A percentile compares a stretch with the other conserved stretches of the same genome.
phyloP scores from a whole-genome alignment of 2,797 vertebrate genomes.

The Gobio occitaniae region DNA sequence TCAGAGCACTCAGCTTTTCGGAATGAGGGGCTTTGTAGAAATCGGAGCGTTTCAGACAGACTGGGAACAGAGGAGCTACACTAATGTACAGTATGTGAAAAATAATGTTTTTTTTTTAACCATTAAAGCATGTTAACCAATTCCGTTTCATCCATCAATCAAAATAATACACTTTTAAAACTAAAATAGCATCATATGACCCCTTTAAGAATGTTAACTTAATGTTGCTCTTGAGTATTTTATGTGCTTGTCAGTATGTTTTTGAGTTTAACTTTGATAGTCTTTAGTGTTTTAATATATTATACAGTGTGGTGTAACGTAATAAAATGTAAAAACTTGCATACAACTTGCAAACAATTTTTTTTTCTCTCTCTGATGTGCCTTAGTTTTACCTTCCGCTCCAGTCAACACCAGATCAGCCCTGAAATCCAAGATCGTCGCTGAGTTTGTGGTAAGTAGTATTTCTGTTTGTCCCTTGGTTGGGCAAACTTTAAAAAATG shows the following conservation, averaged over 20 bases:
- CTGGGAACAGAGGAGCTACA: no score
- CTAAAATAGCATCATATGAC: neutral
- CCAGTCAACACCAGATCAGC: constrained; percentile 87
- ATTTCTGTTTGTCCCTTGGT: no score
- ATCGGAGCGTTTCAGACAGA: no score
- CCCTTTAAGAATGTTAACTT: neutral
- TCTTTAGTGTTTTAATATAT: neutral
- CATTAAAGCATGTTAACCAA: no score
- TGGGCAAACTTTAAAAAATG: neutral
- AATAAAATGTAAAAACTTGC: neutral
- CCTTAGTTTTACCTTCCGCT: constrained; percentile 68
- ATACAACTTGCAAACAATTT: neutral
- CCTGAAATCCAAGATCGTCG: constrained; percentile 93
- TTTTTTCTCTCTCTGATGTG: neutral
- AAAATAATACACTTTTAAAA: no score
- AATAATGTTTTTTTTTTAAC: no score
- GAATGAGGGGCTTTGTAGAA: no score
- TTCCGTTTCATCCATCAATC: no score
- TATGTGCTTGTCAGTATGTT: neutral
- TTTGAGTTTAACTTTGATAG: neutral
- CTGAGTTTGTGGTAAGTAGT: constrained; percentile 94
- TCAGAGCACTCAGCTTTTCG: neutral
- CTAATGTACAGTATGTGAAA: no score
- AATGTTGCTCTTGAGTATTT: constrained; percentile 5
- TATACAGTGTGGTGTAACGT: neutral